Conservation (phyloP, 2,113 vertebrate genomes). For the Zosterops lateralis region DNA sequence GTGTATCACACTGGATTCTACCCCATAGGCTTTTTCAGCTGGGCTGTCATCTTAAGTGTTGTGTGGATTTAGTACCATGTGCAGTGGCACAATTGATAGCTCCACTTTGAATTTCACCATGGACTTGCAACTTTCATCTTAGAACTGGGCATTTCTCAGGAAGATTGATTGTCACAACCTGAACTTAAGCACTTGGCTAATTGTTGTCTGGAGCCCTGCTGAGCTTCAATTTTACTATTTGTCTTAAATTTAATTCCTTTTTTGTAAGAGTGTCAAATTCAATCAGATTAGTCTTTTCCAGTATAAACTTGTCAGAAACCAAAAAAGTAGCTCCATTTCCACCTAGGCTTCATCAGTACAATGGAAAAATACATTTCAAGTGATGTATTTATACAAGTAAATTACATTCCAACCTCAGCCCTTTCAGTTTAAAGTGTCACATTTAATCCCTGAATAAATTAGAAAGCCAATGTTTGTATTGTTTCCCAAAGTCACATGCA, state of each 20-base stretch:
- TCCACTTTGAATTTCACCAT: neutral
- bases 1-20: neutral
- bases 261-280: neutral
- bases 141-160: neutral
- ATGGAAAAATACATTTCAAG: neutral
- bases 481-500: neutral
- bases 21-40: neutral
- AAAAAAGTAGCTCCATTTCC: neutral
- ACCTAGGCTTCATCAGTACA: neutral
- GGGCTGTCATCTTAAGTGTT: neutral
- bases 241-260: neutral
- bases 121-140: neutral
- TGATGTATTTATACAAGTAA: neutral
- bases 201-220: neutral
- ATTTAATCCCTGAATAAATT: neutral
- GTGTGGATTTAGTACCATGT: neutral
- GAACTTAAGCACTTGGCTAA: neutral
- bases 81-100: neutral
- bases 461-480: neutral
- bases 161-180: neutral
- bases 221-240: slow-evolving; percentile 33
- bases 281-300: neutral
- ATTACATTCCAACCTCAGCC: neutral
- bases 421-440: neutral
- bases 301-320: neutral